phyloP scores from a whole-genome alignment of 2,113 vertebrate genomes.

The Phyllopteryx taeniolatus region DNA sequence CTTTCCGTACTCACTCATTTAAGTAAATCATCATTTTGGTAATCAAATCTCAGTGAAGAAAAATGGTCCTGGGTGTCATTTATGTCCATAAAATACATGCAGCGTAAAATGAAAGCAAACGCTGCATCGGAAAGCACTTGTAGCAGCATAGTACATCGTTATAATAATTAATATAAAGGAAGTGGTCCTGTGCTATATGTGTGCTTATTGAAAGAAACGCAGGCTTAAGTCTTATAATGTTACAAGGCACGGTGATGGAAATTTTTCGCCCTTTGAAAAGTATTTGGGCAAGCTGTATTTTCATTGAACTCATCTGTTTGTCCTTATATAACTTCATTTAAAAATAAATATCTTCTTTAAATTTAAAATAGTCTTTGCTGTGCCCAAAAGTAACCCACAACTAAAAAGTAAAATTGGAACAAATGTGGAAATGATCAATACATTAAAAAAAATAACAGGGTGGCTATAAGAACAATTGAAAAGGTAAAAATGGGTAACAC shows the following conservation, averaged over 20 bases:
- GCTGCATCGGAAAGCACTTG: slow-evolving; percentile 7
- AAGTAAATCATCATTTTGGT: background rate
- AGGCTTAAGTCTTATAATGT: slow-evolving; percentile 19
- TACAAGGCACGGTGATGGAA: slow-evolving; percentile 41
- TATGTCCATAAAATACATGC: slow-evolving; percentile 10
- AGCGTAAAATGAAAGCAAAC: slow-evolving; percentile 10
- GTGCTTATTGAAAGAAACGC: slow-evolving; percentile 9
- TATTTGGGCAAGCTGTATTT: slow-evolving; percentile 19
- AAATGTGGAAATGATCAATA: slow-evolving; percentile 53
- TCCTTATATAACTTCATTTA: slow-evolving; percentile 69
- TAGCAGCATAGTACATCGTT: background rate
- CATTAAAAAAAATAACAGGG: slow-evolving; percentile 48
- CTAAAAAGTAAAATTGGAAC: slow-evolving; percentile 49
- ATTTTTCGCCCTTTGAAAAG: background rate
- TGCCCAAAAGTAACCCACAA: slow-evolving; percentile 58
- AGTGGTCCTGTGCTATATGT: slow-evolving; percentile 5
- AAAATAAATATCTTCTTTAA: slow-evolving; percentile 79
- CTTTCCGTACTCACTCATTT: slow-evolving; percentile 34
- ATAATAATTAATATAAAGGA: background rate
- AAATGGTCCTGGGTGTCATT: slow-evolving; percentile 25
- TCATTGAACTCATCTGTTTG: slow-evolving; percentile 33
- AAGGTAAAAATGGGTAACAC: slow-evolving; percentile 53
- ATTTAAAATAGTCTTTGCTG: slow-evolving; percentile 63
- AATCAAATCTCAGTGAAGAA: background rate
- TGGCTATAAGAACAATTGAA: slow-evolving; percentile 64